Evolutionary conservation across 2,797 vertebrate genomes (phyloP), one percentile per base, ranked within the genome.

Genomic region (Parotocinclus haroldoi): DNA sequence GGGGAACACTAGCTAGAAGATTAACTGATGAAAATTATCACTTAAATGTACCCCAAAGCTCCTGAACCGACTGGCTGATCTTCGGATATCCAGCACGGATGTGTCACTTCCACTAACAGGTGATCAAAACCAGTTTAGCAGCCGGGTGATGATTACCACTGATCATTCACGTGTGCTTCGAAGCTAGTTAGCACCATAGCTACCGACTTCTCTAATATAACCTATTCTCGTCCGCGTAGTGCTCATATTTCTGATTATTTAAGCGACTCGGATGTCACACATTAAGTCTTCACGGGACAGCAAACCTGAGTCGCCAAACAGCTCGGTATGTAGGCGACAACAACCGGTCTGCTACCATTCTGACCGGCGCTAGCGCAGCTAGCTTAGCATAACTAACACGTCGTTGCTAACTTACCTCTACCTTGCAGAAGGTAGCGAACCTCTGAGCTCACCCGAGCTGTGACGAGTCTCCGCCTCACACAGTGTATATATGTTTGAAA

Each of bases 371-470:
- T 58, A 57, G 46, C 40, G 4, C 18, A 58, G 64, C 63, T 70
- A 78, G 73, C 70, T 55, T 70, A 70, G 72, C 67, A 37, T 64
- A 45, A 19, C 13, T 9, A 9, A 8, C 48, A 40, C 39, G 60
- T 19, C 40, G 14, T 57, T 63, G 73, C 69, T 75, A 75, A 68
- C 70, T 71, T 62, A 78, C 76, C 69, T 66, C 52, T 54, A 66
- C 58, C 68, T 51, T 17, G 60, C 10, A 37, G 13, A 59, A 58
- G 58, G 63, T 19, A 40, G 44, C 49, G n/a, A 16, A 9, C 10
- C 57, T 40, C 8, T 5, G 8, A 51, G 54, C 53, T 61, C 48
- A 57, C 51, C 13, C 58, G 42, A 17, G 44, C 63, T 57, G 69
- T 53, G 8, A 19, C n/a, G 10, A 48, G 49, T 36, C 45, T 59